Evolutionary conservation across 2,797 vertebrate genomes (phyloP), one percentile per base, ranked within the genome.

Genomic region (Microctenopoma steveboyesi): DNA sequence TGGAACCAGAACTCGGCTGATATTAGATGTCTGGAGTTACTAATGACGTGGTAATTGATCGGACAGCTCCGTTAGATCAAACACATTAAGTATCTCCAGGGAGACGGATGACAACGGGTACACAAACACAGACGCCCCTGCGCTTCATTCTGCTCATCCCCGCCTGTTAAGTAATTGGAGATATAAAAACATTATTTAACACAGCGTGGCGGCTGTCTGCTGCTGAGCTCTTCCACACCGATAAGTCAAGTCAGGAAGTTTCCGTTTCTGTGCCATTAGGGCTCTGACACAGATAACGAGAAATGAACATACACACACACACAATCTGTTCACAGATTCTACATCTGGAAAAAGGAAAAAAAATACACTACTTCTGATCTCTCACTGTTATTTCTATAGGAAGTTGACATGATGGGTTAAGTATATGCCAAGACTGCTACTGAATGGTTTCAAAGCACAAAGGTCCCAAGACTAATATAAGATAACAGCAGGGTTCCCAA

Each of bases 111-210:
- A 64, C 54, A 37, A 14, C 13, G 22, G 7, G 16, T 7, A 27
- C 42, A 22, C 54, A 64, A 8, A 47, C 18, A 13, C 43, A 55
- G 16, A 35, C 43, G 47, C 28, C 25, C 30, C 33, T 2, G 43
- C 1, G 43, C 62, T 60, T 25, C 72, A 60, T 49, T 42, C 51
- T 57, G 70, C 37, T 60, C 62, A 62, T 53, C 46, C 28, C 63
- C 50, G 28, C 72, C 74, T 68, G 74, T 58, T 74, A 52, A 72
- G 60, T 78, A 81, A 86, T 69, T 75, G 48, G 54, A 81, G 52
- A 53, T 62, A 82, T 75, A 66, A 77, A 83, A 88, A 61, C 67
- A 80, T 64, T 49, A 82, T 75, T 83, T 75, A 82, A 73, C 78
- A 11, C 81, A 70, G 83, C 51, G 30, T 60, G 81, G 72, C 35